These are phyloP conservation scores for Molorchus minor DNA, from an alignment of 2,888 invertebrate species.

Conservation along the genomic window DNA sequence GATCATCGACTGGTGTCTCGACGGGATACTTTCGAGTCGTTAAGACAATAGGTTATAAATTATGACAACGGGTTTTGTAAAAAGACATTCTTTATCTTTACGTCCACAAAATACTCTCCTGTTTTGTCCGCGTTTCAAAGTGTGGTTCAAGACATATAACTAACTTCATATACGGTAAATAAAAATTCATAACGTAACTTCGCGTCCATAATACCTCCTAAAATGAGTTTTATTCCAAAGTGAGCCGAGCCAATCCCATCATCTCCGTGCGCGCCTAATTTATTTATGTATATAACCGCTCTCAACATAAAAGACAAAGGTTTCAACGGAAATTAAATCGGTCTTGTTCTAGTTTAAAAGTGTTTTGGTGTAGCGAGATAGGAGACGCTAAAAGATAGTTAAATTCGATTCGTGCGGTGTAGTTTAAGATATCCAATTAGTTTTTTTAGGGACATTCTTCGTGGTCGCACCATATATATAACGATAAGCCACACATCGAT, in stretches of 20 bases:
- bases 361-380: slow-evolving; percentile 20
- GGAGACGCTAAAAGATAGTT: slow-evolving; percentile 22
- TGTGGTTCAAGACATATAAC: too few species aligned
- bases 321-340: slow-evolving; percentile 18
- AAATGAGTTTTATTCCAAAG: background rate
- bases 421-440: slow-evolving; percentile 43
- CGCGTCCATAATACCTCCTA: background rate
- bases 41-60: slow-evolving; percentile 22
- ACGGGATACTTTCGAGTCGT: slow-evolving; percentile 12
- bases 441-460: slow-evolving; percentile 28
- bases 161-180: too few species aligned
- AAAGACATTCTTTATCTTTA: too few species aligned
- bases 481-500: slow-evolving; percentile 17
- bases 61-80: slow-evolving; percentile 2
- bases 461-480: slow-evolving; percentile 16
- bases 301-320: slow-evolving; percentile 9
- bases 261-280: slow-evolving; percentile 1
- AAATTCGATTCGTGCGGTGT: slow-evolving; percentile 33
- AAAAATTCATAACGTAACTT: background rate
- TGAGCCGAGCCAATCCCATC: background rate
- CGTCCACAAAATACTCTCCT: too few species aligned
- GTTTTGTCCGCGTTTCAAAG: too few species aligned
- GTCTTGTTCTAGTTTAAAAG: slow-evolving; percentile 20
- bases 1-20: slow-evolving; percentile 6
- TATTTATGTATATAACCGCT: slow-evolving; percentile 14